Evolutionary conservation across 2,113 vertebrate species (phyloP).

Genomic region (Cephalopterus ornatus): DNA sequence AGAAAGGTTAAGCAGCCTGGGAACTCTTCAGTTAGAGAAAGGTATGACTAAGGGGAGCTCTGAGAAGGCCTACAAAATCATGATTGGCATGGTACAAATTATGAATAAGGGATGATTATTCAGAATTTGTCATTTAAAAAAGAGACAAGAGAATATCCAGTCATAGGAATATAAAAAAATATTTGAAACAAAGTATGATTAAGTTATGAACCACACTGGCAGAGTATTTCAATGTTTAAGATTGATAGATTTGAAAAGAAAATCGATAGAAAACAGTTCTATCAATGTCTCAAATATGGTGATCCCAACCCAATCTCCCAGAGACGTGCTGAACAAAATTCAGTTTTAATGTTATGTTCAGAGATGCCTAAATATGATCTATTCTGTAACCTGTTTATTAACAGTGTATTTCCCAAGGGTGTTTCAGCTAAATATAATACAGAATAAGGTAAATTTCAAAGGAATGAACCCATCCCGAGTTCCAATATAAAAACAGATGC

Average conservation of each 20-base stretch:
- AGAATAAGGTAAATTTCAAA: neutral
- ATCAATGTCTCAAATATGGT: neutral
- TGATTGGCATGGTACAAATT: neutral
- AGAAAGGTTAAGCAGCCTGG: neutral
- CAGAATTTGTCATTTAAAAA: neutral
- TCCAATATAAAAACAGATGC: neutral
- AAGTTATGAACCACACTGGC: neutral
- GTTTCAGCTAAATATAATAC: neutral
- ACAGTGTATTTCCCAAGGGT: neutral
- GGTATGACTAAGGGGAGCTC: neutral
- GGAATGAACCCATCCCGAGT: neutral
- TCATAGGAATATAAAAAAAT: neutral
- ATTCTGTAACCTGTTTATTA: neutral
- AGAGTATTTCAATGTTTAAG: neutral
- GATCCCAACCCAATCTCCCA: neutral
- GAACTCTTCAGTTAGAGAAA: neutral
- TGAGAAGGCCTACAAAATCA: neutral
- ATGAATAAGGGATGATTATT: neutral
- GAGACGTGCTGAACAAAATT: neutral
- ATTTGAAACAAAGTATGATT: neutral
- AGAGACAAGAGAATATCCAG: neutral
- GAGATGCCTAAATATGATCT: neutral
- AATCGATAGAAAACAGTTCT: neutral
- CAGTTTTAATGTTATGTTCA: rapidly evolving
- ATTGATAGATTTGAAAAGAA: neutral